phyloP scores from a whole-genome alignment of 2,797 vertebrate species.

The Sphaeramia orbicularis region DNA sequence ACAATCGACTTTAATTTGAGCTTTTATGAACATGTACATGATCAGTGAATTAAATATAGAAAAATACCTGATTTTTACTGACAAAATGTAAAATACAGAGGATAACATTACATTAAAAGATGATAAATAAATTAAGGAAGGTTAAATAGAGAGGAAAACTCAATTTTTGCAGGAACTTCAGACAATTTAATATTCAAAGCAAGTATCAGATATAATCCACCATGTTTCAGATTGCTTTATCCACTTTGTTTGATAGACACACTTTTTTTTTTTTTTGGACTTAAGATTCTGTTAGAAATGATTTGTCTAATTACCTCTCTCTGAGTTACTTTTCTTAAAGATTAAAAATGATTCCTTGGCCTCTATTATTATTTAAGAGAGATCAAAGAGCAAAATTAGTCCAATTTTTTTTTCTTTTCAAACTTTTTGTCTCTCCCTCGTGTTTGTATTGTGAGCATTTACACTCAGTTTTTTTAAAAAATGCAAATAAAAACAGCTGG shows the following conservation, averaged over 20 bases:
- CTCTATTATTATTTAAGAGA: constrained; percentile 80
- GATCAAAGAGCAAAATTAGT: constrained; percentile 78
- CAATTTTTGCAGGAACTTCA: too few species aligned
- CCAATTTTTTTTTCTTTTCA: constrained; percentile 73
- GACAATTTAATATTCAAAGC: too few species aligned
- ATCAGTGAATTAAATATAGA: too few species aligned
- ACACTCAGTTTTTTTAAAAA: constrained; percentile 75
- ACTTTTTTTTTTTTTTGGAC: constrained; percentile 15
- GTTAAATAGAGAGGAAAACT: too few species aligned
- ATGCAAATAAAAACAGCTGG: too few species aligned
- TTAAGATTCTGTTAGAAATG: constrained; percentile 20
- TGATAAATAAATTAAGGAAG: too few species aligned
- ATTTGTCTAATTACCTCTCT: constrained; percentile 44
- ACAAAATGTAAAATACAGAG: too few species aligned
- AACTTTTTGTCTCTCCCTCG: constrained; percentile 79
- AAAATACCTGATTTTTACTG: too few species aligned
- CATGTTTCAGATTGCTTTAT: background rate
- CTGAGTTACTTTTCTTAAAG: constrained; percentile 61
- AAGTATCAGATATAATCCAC: background rate
- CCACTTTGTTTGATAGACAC: constrained; percentile 10
- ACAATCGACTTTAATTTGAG: too few species aligned
- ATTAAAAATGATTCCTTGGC: too few species aligned
- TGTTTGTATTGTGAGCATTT: constrained; percentile 78
- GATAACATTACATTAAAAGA: too few species aligned
- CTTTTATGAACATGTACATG: too few species aligned